Percentiles rank a stretch among this genome's conserved stretches.
phyloP scores from a whole-genome alignment of 2,888 invertebrate genomes.

The Exocentrus adspersus region DNA sequence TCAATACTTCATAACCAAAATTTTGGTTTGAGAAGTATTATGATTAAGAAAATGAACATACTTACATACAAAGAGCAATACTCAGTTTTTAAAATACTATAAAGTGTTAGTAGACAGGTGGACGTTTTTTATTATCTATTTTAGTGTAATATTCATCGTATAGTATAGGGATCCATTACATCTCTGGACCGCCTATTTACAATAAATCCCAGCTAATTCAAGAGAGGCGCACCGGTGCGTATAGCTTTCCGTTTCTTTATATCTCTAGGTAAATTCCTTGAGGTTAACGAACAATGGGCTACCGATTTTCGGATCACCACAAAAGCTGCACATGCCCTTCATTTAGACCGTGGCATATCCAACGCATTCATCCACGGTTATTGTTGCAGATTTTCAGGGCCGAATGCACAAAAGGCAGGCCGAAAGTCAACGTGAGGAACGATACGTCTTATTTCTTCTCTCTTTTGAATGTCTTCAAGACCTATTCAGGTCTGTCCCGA shows the following conservation, averaged over 20 bases:
- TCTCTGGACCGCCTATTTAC: slow-evolving; percentile 21
- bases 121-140: too few relatives aligned
- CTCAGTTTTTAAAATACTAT: too few relatives aligned
- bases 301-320: slow-evolving; percentile 24
- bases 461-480: slow-evolving; percentile 32
- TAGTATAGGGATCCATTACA: slow-evolving; percentile 15
- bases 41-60: too few relatives aligned
- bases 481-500: slow-evolving; percentile 3
- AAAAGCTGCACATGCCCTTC: slow-evolving; percentile 44
- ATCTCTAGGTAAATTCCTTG: slow-evolving; percentile 18
- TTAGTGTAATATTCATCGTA: not conserved
- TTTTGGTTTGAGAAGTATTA: too few relatives aligned
- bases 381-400: slow-evolving; percentile 44
- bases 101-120: too few relatives aligned
- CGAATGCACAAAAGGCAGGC: slow-evolving; percentile 24
- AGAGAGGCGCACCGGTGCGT: slow-evolving; percentile 2
- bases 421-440: slow-evolving; percentile 30
- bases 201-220: slow-evolving; percentile 25
- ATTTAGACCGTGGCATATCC: slow-evolving; percentile 38
- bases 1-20: too few relatives aligned
- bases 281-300: slow-evolving; percentile 19
- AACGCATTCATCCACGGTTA: slow-evolving; percentile 40
- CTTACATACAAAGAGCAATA: too few relatives aligned
- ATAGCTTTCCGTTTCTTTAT: too few relatives aligned
- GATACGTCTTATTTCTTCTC: slow-evolving; percentile 34